phyloP scores from a whole-genome alignment of 2,113 vertebrate genomes.

The Corydoras sp. region DNA sequence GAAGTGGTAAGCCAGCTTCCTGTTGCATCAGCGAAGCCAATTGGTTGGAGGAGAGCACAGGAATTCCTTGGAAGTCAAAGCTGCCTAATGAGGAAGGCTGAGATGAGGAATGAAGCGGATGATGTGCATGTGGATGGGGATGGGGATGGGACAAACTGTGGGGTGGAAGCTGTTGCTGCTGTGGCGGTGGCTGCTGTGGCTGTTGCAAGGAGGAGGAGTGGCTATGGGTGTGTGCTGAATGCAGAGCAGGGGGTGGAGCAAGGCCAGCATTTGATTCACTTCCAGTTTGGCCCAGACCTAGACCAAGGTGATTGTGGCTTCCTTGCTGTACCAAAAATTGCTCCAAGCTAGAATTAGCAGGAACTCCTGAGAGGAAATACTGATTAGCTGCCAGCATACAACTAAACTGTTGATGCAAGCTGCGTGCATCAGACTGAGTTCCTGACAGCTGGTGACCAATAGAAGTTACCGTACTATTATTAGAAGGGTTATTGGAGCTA shows the following conservation, averaged over 20 bases:
- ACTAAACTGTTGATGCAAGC: constrained; percentile 76
- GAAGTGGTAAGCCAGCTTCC: constrained; percentile 69
- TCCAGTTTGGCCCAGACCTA: constrained; percentile 23
- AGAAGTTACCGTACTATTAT: constrained; percentile 66
- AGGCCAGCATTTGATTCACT: constrained; percentile 62
- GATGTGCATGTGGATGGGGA: constrained; percentile 55
- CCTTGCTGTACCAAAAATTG: constrained; percentile 76
- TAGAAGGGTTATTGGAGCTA: constrained; percentile 66
- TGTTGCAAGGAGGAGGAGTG: constrained; percentile 63
- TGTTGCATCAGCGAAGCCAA: constrained; percentile 73
- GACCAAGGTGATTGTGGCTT: constrained; percentile 70
- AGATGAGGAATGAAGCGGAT: constrained; percentile 66
- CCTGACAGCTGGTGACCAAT: constrained; percentile 71
- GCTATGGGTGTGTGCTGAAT: constrained; percentile 67
- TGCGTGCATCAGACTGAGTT: constrained; percentile 71
- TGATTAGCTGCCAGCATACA: constrained; percentile 78
- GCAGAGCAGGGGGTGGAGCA: constrained; percentile 68
- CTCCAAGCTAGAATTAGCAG: constrained; percentile 72
- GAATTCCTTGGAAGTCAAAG: constrained; percentile 76
- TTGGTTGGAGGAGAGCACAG: constrained; percentile 74
- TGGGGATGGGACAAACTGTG: constrained; percentile 69
- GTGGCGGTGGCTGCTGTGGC: constrained; percentile 60
- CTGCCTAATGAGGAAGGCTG: constrained; percentile 65
- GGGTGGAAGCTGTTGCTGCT: constrained; percentile 68
- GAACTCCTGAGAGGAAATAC: constrained; percentile 74